Percentiles rank a stretch among this genome's conserved stretches.
phyloP scores from a whole-genome alignment of 2,797 vertebrate species.

The Poeciliopsis paucimaculata region DNA sequence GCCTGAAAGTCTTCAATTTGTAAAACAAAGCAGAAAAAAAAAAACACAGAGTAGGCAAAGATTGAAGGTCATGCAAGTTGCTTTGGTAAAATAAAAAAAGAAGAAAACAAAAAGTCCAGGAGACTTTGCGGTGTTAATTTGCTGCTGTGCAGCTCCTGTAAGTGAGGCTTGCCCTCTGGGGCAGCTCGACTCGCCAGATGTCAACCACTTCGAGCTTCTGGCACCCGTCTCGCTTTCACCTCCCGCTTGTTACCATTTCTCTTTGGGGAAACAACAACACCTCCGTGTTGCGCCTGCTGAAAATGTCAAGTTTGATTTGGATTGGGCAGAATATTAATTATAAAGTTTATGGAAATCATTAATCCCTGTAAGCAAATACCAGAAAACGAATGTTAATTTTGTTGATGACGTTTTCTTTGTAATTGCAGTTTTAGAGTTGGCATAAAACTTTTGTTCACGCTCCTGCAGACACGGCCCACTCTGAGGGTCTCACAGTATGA shows the following conservation, averaged over 20 bases:
- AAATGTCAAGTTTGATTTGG: slow-evolving; percentile 1
- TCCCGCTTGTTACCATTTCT: neutral
- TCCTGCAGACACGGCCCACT: neutral
- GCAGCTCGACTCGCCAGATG: slow-evolving; percentile 9
- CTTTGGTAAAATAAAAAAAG: neutral
- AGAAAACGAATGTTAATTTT: neutral
- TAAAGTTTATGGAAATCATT: neutral
- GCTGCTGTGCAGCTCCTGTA: neutral
- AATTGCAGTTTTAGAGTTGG: neutral
- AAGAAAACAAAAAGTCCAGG: neutral
- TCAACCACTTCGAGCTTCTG: slow-evolving; percentile 2
- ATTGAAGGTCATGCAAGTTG: neutral
- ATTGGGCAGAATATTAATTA: neutral
- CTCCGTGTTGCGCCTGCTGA: neutral
- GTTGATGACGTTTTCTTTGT: neutral
- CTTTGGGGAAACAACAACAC: neutral
- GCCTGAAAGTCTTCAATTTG: slow-evolving; percentile 5
- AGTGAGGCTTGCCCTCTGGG: slow-evolving; percentile 10
- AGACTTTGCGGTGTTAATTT: neutral
- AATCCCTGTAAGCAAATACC: neutral
- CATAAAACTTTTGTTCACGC: neutral
- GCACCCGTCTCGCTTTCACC: neutral
- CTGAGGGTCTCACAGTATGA: neutral
- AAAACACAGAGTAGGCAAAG: neutral
- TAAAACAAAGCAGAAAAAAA: neutral